Percentiles rank a stretch among this genome's conserved stretches.
phyloP scores from a whole-genome alignment of 2,888 invertebrate genomes.

The Philereme transversata region DNA sequence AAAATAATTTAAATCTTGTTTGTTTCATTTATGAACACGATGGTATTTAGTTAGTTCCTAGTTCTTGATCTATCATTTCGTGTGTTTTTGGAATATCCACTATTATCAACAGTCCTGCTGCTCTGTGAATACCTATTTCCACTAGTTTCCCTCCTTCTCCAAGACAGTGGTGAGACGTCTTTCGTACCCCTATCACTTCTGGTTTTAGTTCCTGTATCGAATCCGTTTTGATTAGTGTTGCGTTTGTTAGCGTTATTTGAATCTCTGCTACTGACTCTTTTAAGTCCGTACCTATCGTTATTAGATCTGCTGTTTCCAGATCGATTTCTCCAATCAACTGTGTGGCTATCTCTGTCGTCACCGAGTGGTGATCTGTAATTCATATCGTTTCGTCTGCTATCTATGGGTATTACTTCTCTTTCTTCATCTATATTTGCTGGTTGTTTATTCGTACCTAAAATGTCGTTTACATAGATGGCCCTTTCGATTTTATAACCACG shows the following conservation, averaged over 20 bases:
- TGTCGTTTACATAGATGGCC: constrained; percentile 77
- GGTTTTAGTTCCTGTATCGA: constrained; percentile 6
- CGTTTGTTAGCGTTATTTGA: constrained; percentile 14
- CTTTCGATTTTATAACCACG: constrained; percentile 88
- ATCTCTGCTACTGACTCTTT: constrained; percentile 2
- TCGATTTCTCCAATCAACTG: constrained; percentile 21
- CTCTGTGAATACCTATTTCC: constrained; percentile 13
- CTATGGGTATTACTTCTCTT: constrained; percentile 48
- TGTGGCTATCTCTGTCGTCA: constrained; percentile 11
- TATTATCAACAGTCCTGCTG: constrained; percentile 21
- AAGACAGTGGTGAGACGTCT: constrained; percentile 13
- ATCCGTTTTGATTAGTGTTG: constrained; percentile 1
- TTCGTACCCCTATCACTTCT: constrained; percentile 10
- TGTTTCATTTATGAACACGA: too few species aligned
- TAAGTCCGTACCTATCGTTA: constrained; percentile 12
- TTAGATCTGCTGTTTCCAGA: constrained; percentile 19
- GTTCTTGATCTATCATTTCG: constrained; percentile 5
- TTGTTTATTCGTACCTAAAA: constrained; percentile 51
- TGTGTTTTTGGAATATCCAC: constrained; percentile 5
- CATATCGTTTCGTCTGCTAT: constrained; percentile 26
- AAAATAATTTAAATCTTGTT: too few species aligned
- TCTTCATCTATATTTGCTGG: constrained; percentile 44
- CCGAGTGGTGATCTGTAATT: constrained; percentile 43
- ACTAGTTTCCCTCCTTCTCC: constrained; percentile 19
- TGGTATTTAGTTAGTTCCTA: not conserved